Evolutionary conservation across 1,140 invertebrate genomes (phyloP).

Genomic region (Achroia grisella): DNA sequence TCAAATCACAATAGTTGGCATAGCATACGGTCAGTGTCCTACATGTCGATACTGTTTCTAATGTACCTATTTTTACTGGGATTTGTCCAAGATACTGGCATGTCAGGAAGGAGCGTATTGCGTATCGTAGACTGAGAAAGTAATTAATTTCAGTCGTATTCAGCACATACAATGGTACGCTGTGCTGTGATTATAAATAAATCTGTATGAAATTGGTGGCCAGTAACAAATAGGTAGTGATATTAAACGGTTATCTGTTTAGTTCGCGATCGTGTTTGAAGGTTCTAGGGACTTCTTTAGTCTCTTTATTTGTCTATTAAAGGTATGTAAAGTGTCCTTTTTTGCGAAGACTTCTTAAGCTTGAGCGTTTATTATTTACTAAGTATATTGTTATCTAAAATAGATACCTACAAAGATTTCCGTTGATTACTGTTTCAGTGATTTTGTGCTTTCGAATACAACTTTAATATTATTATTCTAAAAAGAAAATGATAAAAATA

Average conservation of each 20-base stretch:
- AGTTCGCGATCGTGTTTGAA: constrained; percentile 8
- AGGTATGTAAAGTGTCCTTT: too few relatives aligned
- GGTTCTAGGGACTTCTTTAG: constrained; percentile 8
- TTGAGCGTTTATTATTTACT: too few relatives aligned
- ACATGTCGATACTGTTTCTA: constrained; percentile 55
- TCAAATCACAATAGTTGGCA: constrained; percentile 53
- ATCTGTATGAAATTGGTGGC: constrained; percentile 30
- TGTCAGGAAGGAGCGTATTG: constrained; percentile 41
- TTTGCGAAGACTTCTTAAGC: too few relatives aligned
- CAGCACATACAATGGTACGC: constrained; percentile 37
- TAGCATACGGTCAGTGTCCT: constrained; percentile 56
- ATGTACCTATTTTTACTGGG: constrained; percentile 63
- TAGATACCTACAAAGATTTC: too few relatives aligned
- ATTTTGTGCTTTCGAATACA: too few relatives aligned
- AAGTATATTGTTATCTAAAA: too few relatives aligned
- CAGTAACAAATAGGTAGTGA: constrained; percentile 37
- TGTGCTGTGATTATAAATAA: constrained; percentile 54
- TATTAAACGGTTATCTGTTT: constrained; percentile 13
- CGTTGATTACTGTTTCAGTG: too few relatives aligned
- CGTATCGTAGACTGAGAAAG: constrained; percentile 39
- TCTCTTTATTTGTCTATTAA: too few relatives aligned
- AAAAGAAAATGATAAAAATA: too few relatives aligned
- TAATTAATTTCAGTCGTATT: constrained; percentile 59
- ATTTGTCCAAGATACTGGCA: constrained; percentile 57
- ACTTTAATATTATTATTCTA: too few relatives aligned